These are phyloP conservation scores for Dryobota labecula DNA, from an alignment of 2,888 invertebrate species.

Conservation along the genomic window DNA sequence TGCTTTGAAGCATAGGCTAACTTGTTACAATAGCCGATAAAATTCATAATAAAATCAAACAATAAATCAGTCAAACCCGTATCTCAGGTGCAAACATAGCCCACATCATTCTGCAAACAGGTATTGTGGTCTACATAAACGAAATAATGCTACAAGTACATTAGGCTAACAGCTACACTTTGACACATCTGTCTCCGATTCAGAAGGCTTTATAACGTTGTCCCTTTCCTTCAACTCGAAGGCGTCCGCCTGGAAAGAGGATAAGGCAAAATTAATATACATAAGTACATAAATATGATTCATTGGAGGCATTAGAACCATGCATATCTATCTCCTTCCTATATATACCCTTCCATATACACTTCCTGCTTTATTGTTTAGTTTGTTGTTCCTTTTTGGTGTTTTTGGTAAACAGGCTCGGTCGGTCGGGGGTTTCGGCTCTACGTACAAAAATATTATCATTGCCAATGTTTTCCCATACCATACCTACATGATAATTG, in stretches of 20 bases:
- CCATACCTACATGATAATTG: not conserved
- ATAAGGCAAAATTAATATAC: not conserved
- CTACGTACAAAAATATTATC: not conserved
- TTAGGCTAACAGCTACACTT: slow-evolving; percentile 87
- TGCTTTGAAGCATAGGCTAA: not conserved
- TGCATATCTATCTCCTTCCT: too few relatives aligned
- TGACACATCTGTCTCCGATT: slow-evolving; percentile 87
- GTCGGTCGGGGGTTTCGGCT: too few relatives aligned
- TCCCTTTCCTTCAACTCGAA: slow-evolving; percentile 88
- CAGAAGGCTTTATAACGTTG: slow-evolving; percentile 87
- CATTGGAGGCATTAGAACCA: not conserved
- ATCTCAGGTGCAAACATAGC: slow-evolving; percentile 56
- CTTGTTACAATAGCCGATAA: slow-evolving; percentile 4
- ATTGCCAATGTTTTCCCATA: not conserved
- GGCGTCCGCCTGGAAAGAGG: slow-evolving; percentile 85
- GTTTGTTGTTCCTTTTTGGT: not conserved
- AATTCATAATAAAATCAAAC: slow-evolving; percentile 7
- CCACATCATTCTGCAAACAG: slow-evolving; percentile 38
- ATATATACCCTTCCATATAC: not conserved
- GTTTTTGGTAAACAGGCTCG: too few relatives aligned
- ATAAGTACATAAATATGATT: not conserved
- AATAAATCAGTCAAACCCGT: slow-evolving; percentile 38
- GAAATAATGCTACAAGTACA: slow-evolving; percentile 51
- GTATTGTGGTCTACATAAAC: slow-evolving; percentile 59
- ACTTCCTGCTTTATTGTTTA: not conserved